Conservation (phyloP, 2,888 invertebrate genomes). For the Hemaris fuciformis region DNA sequence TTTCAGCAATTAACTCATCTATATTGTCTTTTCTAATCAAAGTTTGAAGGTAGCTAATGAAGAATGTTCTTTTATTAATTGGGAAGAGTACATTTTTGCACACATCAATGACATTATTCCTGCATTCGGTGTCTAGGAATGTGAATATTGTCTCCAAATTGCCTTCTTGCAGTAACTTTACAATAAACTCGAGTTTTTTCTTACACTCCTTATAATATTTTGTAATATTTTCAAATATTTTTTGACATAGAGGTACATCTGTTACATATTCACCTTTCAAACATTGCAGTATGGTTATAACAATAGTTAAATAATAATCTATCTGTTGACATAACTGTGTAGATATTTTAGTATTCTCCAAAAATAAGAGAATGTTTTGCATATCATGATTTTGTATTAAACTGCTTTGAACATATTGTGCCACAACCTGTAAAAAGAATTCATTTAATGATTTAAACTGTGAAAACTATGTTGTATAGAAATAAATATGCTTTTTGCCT, state of each 20-base stretch:
- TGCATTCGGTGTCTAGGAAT: constrained; percentile 53
- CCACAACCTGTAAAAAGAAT: constrained; percentile 57
- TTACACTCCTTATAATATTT: constrained; percentile 66
- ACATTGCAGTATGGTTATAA: constrained; percentile 51
- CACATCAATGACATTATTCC: constrained; percentile 44
- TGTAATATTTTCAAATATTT: constrained; percentile 48
- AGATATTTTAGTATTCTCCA: constrained; percentile 61
- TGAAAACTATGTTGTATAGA: no score
- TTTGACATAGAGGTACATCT: constrained; percentile 35
- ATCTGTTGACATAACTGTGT: constrained; percentile 50
- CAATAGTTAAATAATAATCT: constrained; percentile 55
- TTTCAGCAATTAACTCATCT: constrained; percentile 61
- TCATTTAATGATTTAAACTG: no score
- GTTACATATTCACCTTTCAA: constrained; percentile 37
- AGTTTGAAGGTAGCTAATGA: constrained; percentile 60
- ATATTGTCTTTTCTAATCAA: constrained; percentile 65
- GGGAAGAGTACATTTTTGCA: constrained; percentile 66
- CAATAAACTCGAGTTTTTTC: constrained; percentile 65
- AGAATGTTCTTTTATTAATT: constrained; percentile 56
- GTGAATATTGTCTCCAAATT: constrained; percentile 63
- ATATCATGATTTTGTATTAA: constrained; percentile 48
- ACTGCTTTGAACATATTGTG: constrained; percentile 56
- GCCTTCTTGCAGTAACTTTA: constrained; percentile 57
- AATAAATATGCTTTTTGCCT: no score
- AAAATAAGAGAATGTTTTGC: constrained; percentile 48